Conservation (phyloP, 2,113 vertebrate genomes). For the Pholis gunnellus region DNA sequence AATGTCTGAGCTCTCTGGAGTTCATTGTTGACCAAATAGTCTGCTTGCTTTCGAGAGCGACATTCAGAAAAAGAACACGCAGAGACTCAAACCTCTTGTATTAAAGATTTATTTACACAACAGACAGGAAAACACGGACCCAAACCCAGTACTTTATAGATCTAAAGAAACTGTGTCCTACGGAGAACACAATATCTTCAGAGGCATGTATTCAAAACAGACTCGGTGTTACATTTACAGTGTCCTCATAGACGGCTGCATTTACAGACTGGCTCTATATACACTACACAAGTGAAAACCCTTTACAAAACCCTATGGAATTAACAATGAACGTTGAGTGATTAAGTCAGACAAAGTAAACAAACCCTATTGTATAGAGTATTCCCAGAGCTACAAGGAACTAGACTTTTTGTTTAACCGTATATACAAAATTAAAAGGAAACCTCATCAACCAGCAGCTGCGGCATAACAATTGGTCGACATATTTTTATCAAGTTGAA, state of each 20-base stretch:
- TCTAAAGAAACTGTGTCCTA: slow-evolving; percentile 13
- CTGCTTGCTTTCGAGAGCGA: not conserved
- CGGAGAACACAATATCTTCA: slow-evolving; percentile 16
- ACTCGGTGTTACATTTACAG: slow-evolving; percentile 51
- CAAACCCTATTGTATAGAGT: not conserved
- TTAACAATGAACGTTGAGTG: not conserved
- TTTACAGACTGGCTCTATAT: slow-evolving; percentile 40
- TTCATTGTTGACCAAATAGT: not conserved
- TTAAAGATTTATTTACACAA: slow-evolving; percentile 75
- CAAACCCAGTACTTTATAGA: slow-evolving; percentile 22
- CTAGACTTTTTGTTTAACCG: not conserved
- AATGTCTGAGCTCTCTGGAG: not conserved
- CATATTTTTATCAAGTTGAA: not conserved
- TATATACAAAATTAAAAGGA: slow-evolving; percentile 5
- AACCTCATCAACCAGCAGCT: slow-evolving; percentile 1
- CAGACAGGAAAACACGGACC: slow-evolving; percentile 28
- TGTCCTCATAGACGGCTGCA: slow-evolving; percentile 22
- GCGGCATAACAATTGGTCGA: not conserved
- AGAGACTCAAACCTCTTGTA: slow-evolving; percentile 13
- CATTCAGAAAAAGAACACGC: not conserved
- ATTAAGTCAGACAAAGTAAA: slow-evolving; percentile 25
- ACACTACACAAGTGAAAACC: slow-evolving; percentile 34
- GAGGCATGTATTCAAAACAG: slow-evolving; percentile 51
- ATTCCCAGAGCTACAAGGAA: not conserved
- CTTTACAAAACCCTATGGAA: slow-evolving; percentile 18